Evolutionary conservation across 2,113 vertebrate genomes (phyloP).

Genomic region (Nothobranchius furzeri): DNA sequence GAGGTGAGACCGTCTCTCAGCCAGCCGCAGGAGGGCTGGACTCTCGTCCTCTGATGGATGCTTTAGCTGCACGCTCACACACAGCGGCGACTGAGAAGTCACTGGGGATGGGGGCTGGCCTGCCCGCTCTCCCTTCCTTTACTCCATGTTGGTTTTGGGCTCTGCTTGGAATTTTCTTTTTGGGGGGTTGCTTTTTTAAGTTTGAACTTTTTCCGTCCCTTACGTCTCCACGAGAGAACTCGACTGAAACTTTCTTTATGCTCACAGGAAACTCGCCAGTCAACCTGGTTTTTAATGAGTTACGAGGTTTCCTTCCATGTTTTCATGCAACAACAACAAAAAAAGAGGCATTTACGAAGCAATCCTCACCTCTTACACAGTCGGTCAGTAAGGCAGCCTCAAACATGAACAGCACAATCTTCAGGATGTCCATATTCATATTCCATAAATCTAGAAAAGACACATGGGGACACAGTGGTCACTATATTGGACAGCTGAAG

Average conservation of each 20-base stretch:
- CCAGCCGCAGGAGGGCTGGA: constrained; percentile 53
- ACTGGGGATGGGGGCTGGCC: constrained; percentile 44
- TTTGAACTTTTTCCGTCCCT: constrained; percentile 58
- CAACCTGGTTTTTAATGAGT: constrained; percentile 36
- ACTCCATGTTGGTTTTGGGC: constrained; percentile 70
- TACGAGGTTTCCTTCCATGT: constrained; percentile 7
- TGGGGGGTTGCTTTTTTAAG: constrained; percentile 14
- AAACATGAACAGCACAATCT: constrained; percentile 78
- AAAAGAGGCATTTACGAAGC: not conserved
- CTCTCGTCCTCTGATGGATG: constrained; percentile 72
- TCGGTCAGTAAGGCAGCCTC: constrained; percentile 79
- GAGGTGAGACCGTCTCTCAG: constrained; percentile 42
- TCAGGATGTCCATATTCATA: constrained; percentile 78
- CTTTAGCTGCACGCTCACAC: constrained; percentile 49
- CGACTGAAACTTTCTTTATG: constrained; percentile 55
- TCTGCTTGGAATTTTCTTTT: constrained; percentile 39
- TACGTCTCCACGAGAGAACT: constrained; percentile 43
- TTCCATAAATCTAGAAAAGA: constrained; percentile 63
- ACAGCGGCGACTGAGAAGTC: constrained; percentile 40
- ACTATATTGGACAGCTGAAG: too few relatives aligned
- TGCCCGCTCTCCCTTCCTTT: constrained; percentile 53
- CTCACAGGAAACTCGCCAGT: constrained; percentile 51
- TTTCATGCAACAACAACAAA: not conserved
- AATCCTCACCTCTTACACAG: constrained; percentile 84
- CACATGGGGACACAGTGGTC: constrained; percentile 1